These are phyloP conservation scores for Kryptopterus vitreolus DNA, from an alignment of 2,797 vertebrate genomes.

Conservation along the genomic window DNA sequence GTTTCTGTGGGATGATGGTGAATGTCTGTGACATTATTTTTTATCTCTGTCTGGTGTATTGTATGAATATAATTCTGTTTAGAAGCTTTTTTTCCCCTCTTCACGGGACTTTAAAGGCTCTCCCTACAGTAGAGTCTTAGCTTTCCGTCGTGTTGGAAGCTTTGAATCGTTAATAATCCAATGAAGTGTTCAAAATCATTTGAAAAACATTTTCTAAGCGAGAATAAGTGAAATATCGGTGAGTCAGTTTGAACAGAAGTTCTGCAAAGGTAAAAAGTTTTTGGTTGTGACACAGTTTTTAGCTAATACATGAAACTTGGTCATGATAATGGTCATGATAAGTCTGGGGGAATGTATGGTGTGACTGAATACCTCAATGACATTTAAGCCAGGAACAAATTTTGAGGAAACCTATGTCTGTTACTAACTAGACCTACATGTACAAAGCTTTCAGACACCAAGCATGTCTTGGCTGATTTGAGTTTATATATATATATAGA, in stretches of 20 bases:
- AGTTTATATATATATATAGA: too few species aligned
- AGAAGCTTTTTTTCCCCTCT: not conserved
- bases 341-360: too few species aligned
- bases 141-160: not conserved
- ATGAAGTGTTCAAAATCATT: not conserved
- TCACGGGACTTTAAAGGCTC: not conserved
- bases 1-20: not conserved
- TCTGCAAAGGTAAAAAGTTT: not conserved
- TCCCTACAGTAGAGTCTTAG: not conserved
- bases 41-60: not conserved
- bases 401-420: not conserved
- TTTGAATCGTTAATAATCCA: not conserved
- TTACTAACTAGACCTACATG: not conserved
- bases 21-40: not conserved
- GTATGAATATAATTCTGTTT: not conserved
- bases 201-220: not conserved
- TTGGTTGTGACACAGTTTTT: too few species aligned
- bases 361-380: not conserved
- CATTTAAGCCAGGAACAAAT: not conserved
- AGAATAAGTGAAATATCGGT: not conserved
- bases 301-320: too few species aligned
- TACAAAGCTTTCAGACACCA: not conserved
- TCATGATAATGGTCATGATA: not conserved
- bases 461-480: slow-evolving; percentile 1
- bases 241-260: not conserved